A percentile compares a stretch with the other conserved stretches of the same genome.
phyloP scores from a whole-genome alignment of 1,140 invertebrate species.

The Papilio xuthus region DNA sequence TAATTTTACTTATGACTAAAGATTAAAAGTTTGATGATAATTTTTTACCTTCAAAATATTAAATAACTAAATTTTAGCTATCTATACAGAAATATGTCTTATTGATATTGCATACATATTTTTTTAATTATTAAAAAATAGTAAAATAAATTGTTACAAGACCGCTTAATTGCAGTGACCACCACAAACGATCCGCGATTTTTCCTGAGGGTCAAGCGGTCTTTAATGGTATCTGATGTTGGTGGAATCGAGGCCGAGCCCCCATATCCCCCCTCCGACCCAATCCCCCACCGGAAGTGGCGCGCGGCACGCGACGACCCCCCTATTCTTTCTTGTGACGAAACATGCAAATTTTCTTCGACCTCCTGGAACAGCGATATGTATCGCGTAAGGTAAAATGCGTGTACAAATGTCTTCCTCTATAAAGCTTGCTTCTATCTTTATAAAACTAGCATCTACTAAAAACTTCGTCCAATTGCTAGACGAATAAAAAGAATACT shows the following conservation, averaged over 20 bases:
- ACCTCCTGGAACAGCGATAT: slow-evolving; percentile 60
- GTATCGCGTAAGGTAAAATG: slow-evolving; percentile 51
- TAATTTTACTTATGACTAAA: too few relatives aligned
- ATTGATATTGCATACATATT: too few relatives aligned
- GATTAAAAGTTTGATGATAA: not conserved
- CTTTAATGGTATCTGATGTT: slow-evolving; percentile 65
- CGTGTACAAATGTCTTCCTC: slow-evolving; percentile 52
- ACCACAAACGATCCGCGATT: slow-evolving; percentile 27
- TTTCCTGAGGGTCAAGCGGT: slow-evolving; percentile 49
- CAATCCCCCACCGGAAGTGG: slow-evolving; percentile 62
- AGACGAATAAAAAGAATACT: too few relatives aligned
- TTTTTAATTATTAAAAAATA: not conserved
- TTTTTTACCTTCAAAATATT: not conserved
- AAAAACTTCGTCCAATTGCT: too few relatives aligned
- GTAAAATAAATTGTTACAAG: not conserved
- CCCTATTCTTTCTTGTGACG: slow-evolving; percentile 62
- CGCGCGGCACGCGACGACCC: slow-evolving; percentile 62
- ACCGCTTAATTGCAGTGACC: slow-evolving; percentile 28
- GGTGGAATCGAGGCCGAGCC: slow-evolving; percentile 65
- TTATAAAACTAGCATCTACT: not conserved
- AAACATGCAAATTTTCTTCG: slow-evolving; percentile 79
- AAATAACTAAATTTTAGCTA: not conserved
- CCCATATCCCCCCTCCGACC: slow-evolving; percentile 40
- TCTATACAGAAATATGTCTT: too few relatives aligned
- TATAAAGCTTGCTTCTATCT: slow-evolving; percentile 44